These are phyloP conservation scores for Alexandromys fortis DNA, from an alignment of 2,113 vertebrate species.

Conservation along the genomic window DNA sequence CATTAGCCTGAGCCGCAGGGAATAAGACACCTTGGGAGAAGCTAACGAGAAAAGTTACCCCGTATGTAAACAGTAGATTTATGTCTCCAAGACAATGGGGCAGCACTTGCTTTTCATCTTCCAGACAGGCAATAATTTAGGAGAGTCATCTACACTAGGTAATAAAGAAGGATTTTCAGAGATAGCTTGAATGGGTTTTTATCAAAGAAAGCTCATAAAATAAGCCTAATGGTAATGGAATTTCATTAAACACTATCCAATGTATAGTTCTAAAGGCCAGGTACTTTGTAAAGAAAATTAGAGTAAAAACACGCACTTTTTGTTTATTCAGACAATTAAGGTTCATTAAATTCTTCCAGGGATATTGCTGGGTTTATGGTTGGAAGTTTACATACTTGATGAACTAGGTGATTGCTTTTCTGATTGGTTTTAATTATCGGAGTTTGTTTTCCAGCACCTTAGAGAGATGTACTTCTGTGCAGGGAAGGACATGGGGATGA, in stretches of 20 bases:
- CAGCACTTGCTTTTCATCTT: constrained; percentile 36
- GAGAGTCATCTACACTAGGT: constrained; percentile 27
- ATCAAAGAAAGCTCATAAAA: constrained; percentile 71
- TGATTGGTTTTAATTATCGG: constrained; percentile 74
- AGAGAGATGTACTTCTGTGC: constrained; percentile 52
- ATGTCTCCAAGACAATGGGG: constrained; percentile 25
- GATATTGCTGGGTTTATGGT: constrained; percentile 63
- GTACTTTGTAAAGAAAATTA: constrained; percentile 58
- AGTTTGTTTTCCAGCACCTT: constrained; percentile 60
- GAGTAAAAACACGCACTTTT: constrained; percentile 54
- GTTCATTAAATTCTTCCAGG: constrained; percentile 67
- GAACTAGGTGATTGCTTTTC: constrained; percentile 70
- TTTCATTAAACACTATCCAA: constrained; percentile 61
- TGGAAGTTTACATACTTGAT: constrained; percentile 75
- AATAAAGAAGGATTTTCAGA: constrained; percentile 59
- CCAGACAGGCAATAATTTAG: constrained; percentile 48
- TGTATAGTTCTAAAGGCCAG: constrained; percentile 66
- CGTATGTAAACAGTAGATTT: constrained; percentile 26
- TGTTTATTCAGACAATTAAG: constrained; percentile 65
- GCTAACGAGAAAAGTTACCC: constrained; percentile 15
- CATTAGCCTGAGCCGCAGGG: background rate
- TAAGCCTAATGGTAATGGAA: constrained; percentile 60
- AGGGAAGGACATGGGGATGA: background rate
- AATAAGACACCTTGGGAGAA: background rate
- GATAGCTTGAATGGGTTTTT: constrained; percentile 57